Conservation (phyloP, 2,888 invertebrate species). For the Lepeophtheirus nordmannii region DNA sequence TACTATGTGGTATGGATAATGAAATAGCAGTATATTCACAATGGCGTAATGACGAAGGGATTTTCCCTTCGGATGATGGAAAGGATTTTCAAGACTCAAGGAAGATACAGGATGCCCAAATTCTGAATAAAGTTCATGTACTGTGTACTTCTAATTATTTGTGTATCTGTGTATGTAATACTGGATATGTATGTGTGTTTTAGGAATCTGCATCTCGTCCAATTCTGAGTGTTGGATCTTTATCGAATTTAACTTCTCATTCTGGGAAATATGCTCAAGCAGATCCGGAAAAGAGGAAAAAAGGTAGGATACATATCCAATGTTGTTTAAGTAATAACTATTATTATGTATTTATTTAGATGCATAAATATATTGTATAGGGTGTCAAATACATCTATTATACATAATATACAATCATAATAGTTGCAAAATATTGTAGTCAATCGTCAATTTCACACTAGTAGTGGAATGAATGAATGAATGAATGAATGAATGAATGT, state of each 20-base stretch:
- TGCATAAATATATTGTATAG: no score
- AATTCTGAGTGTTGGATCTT: neutral
- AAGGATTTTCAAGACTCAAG: slow-evolving; percentile 26
- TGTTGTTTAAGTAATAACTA: neutral
- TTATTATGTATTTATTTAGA: no score
- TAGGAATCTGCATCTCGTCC: slow-evolving; percentile 1
- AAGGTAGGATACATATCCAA: neutral
- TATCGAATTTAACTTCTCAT: neutral
- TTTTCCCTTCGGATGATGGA: neutral
- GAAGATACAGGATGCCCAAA: slow-evolving; percentile 25
- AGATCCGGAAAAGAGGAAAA: slow-evolving; percentile 4
- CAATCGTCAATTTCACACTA: no score
- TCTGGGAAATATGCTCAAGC: neutral
- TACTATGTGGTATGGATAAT: slow-evolving; percentile 97
- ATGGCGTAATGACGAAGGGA: slow-evolving; percentile 45
- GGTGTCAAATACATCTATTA: no score
- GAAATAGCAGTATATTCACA: slow-evolving; percentile 99
- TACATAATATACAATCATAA: no score
- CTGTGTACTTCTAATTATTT: slow-evolving; percentile 26
- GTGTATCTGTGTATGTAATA: neutral
- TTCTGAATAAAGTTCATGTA: slow-evolving; percentile 26
- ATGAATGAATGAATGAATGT: no score
- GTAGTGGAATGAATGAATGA: no score
- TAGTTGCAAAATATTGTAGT: no score
- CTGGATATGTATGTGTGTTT: neutral